Conservation (phyloP, 2,797 vertebrate genomes). For the Balearica regulorum region DNA sequence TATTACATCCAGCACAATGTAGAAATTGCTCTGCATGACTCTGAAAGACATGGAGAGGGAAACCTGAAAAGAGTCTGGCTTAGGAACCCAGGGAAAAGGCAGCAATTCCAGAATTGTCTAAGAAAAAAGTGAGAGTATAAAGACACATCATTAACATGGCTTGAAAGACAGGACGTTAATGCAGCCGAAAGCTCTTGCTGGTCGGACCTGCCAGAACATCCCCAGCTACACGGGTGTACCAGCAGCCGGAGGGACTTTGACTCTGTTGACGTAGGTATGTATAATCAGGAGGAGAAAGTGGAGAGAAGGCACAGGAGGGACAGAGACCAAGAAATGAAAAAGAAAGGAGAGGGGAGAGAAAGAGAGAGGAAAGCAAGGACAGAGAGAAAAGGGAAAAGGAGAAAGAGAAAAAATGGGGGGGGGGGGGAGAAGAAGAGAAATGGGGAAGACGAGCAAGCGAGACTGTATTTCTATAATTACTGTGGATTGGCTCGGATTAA, state of each 20-base stretch:
- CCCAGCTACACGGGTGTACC: background rate
- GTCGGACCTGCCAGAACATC: background rate
- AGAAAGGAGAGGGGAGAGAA: background rate
- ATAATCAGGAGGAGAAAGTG: conserved; percentile 38
- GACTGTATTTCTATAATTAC: conserved; percentile 74
- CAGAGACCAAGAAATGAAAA: background rate
- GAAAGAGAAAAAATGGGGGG: conserved; percentile 19
- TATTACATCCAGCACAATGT: background rate
- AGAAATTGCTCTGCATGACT: background rate
- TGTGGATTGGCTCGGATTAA: conserved; percentile 81
- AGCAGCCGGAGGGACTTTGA: background rate
- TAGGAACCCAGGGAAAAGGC: background rate
- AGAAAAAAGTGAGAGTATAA: conserved; percentile 45
- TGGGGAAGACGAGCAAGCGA: conserved; percentile 42
- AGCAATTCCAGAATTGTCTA: background rate
- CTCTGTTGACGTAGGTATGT: background rate
- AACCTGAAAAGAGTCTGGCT: background rate
- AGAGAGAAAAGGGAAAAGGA: conserved; percentile 48
- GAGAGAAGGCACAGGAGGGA: background rate
- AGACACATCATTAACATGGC: background rate
- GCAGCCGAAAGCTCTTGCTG: background rate
- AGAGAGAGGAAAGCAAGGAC: conserved; percentile 4
- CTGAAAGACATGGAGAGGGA: background rate
- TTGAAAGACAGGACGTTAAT: background rate
- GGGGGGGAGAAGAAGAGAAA: conserved; percentile 30